Evolutionary conservation across 2,888 invertebrate species (phyloP).

Genomic region (Leucozona laternaria): DNA sequence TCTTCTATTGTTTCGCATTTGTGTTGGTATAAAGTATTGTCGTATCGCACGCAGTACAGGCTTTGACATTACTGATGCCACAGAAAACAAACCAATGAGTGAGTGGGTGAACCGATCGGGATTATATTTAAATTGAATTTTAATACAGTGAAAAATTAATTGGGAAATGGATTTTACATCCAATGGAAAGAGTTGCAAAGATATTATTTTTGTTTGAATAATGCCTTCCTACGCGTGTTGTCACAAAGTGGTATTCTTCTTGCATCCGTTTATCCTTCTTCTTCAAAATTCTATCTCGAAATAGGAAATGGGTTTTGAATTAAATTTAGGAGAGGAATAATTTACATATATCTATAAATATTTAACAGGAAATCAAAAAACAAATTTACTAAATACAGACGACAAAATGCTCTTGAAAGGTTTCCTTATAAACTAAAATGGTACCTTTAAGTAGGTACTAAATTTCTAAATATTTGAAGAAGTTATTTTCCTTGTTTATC

Average conservation of each 20-base stretch:
- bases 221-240: neutral
- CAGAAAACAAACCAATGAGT: too few relatives aligned
- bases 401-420: neutral
- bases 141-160: constrained; percentile 24
- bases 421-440: too few relatives aligned
- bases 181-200: neutral
- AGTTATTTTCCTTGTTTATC: too few relatives aligned
- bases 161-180: constrained; percentile 7
- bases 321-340: neutral
- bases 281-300: neutral
- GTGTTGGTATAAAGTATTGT: neutral
- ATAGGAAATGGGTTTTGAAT: neutral
- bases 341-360: neutral
- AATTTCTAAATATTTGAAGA: too few relatives aligned
- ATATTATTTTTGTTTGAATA: neutral
- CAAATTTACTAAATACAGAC: neutral
- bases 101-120: neutral
- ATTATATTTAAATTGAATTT: constrained; percentile 32
- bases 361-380: neutral
- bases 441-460: too few relatives aligned
- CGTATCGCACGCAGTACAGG: neutral
- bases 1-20: neutral
- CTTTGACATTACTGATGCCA: too few relatives aligned
- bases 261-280: neutral
- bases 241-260: neutral